Conservation (phyloP, 2,797 vertebrate genomes). For the Cynopterus sphinx region DNA sequence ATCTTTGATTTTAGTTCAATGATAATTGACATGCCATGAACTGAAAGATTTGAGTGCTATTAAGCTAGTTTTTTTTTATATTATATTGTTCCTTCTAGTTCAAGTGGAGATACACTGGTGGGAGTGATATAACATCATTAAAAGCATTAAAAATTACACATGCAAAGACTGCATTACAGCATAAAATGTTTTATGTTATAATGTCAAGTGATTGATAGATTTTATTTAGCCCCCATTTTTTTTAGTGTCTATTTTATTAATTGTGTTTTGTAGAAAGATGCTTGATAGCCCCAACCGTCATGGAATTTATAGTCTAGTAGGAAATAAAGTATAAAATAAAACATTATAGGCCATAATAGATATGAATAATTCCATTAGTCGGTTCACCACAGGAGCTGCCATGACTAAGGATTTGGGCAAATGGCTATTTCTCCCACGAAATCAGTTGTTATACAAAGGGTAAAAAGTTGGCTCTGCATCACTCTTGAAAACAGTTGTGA, state of each 20-base stretch:
- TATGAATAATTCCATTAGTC: background rate
- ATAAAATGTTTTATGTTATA: background rate
- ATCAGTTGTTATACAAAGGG: background rate
- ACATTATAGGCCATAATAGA: background rate
- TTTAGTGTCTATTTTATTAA: background rate
- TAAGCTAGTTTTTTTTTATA: background rate
- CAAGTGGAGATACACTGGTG: background rate
- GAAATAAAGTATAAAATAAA: slow-evolving; percentile 38
- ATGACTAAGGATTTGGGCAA: background rate
- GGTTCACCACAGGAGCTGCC: background rate
- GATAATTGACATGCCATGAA: background rate
- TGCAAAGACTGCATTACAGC: background rate
- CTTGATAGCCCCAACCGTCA: background rate
- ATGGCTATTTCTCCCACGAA: background rate
- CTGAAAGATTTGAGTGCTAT: background rate
- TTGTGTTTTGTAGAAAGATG: slow-evolving; percentile 8
- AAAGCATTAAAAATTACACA: slow-evolving; percentile 1
- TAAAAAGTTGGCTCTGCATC: background rate
- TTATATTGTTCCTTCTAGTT: background rate
- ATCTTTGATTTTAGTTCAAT: background rate
- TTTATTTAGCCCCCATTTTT: background rate
- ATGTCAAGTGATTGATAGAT: background rate
- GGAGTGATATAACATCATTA: background rate
- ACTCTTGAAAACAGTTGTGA: background rate
- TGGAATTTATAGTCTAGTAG: background rate